A percentile compares a stretch with the other conserved stretches of the same genome.
phyloP scores from a whole-genome alignment of 2,797 vertebrate species.

The Enteromius argenteus region DNA sequence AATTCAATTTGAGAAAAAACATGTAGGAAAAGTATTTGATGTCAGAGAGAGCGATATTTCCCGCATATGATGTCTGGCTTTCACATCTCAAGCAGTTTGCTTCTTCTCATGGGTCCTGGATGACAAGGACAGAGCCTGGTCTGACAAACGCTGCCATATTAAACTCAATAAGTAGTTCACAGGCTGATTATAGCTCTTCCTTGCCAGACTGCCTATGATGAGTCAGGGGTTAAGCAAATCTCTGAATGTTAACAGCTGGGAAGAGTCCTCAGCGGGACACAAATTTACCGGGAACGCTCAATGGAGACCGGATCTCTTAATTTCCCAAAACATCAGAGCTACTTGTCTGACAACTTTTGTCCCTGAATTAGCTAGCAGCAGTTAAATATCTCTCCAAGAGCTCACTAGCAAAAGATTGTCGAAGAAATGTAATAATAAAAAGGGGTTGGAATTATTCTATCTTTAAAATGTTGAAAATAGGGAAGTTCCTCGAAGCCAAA shows the following conservation, averaged over 20 bases:
- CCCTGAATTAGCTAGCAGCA: constrained; percentile 11
- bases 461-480: constrained; percentile 53
- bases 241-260: constrained; percentile 64
- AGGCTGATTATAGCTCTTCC: constrained; percentile 71
- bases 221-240: constrained; percentile 67
- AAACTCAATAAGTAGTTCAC: constrained; percentile 68
- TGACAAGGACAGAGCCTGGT: constrained; percentile 60
- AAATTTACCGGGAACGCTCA: constrained; percentile 65
- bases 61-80: not conserved
- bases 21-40: not conserved
- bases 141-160: constrained; percentile 63
- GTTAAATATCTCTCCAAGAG: constrained; percentile 60
- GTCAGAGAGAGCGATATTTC: not conserved
- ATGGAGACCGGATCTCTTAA: constrained; percentile 56
- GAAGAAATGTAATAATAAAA: constrained; percentile 60
- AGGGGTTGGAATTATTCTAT: constrained; percentile 57
- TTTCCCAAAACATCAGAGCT: constrained; percentile 57
- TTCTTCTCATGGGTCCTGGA: constrained; percentile 31
- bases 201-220: constrained; percentile 65
- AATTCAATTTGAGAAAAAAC: not conserved
- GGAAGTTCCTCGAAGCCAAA: not conserved
- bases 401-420: constrained; percentile 54
- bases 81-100: constrained; percentile 31
- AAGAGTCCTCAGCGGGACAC: constrained; percentile 66
- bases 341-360: constrained; percentile 39